phyloP scores from a whole-genome alignment of 1,140 invertebrate genomes.

The Rhagoletis zephyria region DNA sequence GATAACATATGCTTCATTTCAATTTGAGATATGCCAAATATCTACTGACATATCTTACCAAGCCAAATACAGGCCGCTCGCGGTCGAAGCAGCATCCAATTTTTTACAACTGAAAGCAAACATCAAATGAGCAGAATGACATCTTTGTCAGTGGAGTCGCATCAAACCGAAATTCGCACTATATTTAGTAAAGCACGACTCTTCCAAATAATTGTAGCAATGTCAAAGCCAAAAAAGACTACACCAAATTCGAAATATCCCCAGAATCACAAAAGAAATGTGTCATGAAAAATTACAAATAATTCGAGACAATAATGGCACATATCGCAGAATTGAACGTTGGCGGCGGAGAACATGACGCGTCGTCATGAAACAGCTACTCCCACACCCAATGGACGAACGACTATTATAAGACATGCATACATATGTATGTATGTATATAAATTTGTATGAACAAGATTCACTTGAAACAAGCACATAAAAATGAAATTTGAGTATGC shows the following conservation, averaged over 20 bases:
- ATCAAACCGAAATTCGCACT: background rate
- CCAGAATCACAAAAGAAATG: constrained; percentile 30
- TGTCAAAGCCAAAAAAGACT: background rate
- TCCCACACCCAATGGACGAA: constrained; percentile 24
- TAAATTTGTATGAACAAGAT: background rate
- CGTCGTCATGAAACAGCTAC: constrained; percentile 35
- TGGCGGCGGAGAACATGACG: constrained; percentile 38
- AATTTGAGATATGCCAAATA: background rate
- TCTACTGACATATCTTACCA: background rate
- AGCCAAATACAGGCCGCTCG: background rate
- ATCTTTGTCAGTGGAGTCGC: background rate
- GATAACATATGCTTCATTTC: background rate
- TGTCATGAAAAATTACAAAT: constrained; percentile 51
- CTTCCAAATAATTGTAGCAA: background rate
- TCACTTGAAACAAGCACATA: background rate
- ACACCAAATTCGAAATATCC: background rate
- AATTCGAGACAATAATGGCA: constrained; percentile 38
- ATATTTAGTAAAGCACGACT: background rate
- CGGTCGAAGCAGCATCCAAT: background rate
- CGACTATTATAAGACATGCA: background rate
- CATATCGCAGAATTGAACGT: constrained; percentile 15
- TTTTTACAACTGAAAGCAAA: background rate
- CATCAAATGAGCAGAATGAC: constrained; percentile 18
- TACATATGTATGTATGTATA: background rate
- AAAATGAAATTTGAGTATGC: constrained; percentile 7